Evolutionary conservation across 2,888 invertebrate species (phyloP).

Genomic region (Ephialtes manifestator): DNA sequence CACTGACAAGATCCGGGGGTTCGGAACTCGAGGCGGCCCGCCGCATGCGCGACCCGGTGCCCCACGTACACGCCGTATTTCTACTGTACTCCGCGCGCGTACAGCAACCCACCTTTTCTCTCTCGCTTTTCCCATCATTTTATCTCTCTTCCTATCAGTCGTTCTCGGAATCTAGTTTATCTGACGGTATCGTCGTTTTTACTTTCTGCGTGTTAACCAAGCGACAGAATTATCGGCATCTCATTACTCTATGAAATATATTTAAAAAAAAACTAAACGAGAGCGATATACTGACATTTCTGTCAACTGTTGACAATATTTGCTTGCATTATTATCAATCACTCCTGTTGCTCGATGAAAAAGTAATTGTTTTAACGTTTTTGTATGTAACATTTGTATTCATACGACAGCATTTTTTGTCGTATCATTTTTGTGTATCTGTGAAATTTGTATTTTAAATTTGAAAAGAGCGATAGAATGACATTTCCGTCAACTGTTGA

Average conservation of each 20-base stretch:
- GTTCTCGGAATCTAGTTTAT: constrained; percentile 19
- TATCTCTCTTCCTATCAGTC: constrained; percentile 36
- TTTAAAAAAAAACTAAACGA: neutral
- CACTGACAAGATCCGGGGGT: constrained; percentile 82
- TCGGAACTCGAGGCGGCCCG: constrained; percentile 74
- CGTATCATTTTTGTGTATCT: too few relatives aligned
- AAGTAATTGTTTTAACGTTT: too few relatives aligned
- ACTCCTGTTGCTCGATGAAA: too few relatives aligned
- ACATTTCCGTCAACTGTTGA: too few relatives aligned
- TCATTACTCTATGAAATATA: neutral
- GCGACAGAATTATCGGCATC: neutral
- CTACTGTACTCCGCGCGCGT: constrained; percentile 33
- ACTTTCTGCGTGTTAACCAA: neutral
- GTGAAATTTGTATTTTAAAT: too few relatives aligned
- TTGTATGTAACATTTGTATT: too few relatives aligned
- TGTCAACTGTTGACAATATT: too few relatives aligned
- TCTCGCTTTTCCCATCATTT: neutral
- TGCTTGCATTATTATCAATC: too few relatives aligned
- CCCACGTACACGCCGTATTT: constrained; percentile 55
- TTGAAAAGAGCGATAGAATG: too few relatives aligned
- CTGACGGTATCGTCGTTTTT: constrained; percentile 6
- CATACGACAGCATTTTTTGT: too few relatives aligned
- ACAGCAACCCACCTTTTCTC: constrained; percentile 32
- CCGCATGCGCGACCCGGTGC: constrained; percentile 78
- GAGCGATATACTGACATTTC: too few relatives aligned